Conservation (phyloP, 2,797 vertebrate genomes). For the Rhinoraja longicauda region DNA sequence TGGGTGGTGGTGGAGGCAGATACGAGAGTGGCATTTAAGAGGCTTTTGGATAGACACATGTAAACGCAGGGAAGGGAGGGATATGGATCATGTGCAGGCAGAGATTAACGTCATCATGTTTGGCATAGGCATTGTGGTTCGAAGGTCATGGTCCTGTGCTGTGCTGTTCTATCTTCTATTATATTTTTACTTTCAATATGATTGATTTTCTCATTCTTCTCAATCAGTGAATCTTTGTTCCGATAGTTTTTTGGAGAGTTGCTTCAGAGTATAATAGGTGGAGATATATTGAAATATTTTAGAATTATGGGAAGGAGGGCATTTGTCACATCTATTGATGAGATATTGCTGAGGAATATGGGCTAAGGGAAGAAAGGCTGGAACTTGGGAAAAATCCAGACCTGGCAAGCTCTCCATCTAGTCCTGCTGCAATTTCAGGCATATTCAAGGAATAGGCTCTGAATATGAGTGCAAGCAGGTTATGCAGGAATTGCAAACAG, state of each 20-base stretch:
- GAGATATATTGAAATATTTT: background rate
- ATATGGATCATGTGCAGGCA: no score
- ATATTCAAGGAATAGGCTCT: background rate
- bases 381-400: background rate
- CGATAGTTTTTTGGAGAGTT: background rate
- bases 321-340: background rate
- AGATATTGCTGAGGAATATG: background rate
- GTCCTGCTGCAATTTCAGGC: background rate
- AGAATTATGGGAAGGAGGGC: background rate
- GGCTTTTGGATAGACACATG: no score
- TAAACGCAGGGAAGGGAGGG: no score
- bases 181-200: background rate
- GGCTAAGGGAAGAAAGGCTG: background rate
- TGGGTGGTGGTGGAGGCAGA: no score
- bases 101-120: no score
- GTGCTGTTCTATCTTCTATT: background rate
- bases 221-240: background rate
- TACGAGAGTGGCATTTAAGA: no score
- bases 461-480: no score
- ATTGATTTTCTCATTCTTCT: background rate
- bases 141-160: no score
- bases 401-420: background rate
- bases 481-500: no score
- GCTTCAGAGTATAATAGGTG: background rate
- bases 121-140: no score